A percentile compares a stretch with the other conserved stretches of the same genome.
phyloP scores from a whole-genome alignment of 1,140 invertebrate genomes.

The Fragariocoptes setiger region DNA sequence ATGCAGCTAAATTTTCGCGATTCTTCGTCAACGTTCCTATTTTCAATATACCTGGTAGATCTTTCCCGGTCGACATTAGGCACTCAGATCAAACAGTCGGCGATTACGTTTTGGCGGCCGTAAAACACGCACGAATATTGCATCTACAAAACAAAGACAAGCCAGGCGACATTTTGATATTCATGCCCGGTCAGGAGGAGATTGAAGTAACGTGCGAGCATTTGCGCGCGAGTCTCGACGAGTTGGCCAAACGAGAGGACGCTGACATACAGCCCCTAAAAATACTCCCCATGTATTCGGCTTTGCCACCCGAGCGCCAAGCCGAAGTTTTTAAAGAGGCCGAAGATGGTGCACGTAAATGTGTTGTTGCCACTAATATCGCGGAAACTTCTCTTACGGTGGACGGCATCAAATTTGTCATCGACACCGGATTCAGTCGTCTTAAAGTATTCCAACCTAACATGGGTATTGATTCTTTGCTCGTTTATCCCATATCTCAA shows the following conservation, averaged over 20 bases:
- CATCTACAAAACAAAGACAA: constrained; percentile 30
- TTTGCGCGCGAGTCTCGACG: constrained; percentile 51
- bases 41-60: constrained; percentile 64
- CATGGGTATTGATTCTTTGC: constrained; percentile 88
- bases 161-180: constrained; percentile 61
- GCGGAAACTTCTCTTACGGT: constrained; percentile 97
- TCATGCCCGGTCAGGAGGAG: constrained; percentile 74
- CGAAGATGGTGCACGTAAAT: constrained; percentile 61
- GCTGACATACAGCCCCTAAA: constrained; percentile 60
- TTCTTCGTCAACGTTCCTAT: constrained; percentile 98
- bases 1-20: constrained; percentile 86
- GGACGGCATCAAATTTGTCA: constrained; percentile 95
- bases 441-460: constrained; percentile 96
- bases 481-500: constrained; percentile 91
- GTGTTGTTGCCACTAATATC: constrained; percentile 90
- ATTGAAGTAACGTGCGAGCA: constrained; percentile 86
- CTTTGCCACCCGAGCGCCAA: constrained; percentile 92
- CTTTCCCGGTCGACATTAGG: constrained; percentile 70
- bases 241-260: constrained; percentile 26
- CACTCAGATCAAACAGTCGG: constrained; percentile 97
- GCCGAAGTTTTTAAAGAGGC: constrained; percentile 52
- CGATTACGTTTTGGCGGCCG: constrained; percentile 87
- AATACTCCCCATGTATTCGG: constrained; percentile 86
- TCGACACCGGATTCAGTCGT: constrained; percentile 95
- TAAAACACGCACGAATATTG: constrained; percentile 84